A percentile compares a stretch with the other conserved stretches of the same genome.
These are phyloP conservation scores for Oenanthe melanoleuca DNA, from an alignment of 2,113 vertebrate species.

Conservation along the genomic window DNA sequence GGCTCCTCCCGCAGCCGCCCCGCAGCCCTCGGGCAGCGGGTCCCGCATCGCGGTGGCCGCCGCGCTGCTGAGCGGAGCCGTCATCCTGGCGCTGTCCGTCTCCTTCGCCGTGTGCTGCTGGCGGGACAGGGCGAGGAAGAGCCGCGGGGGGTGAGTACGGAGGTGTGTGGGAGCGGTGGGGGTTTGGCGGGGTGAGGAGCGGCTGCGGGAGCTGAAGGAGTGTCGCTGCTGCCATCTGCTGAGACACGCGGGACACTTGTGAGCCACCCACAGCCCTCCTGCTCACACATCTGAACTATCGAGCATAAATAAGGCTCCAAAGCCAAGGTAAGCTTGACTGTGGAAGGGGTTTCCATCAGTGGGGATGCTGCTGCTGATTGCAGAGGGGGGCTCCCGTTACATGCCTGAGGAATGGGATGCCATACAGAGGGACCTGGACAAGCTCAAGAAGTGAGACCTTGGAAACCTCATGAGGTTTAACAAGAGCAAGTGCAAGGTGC, in stretches of 20 bases:
- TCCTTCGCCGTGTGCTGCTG: constrained; percentile 85
- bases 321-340: not conserved
- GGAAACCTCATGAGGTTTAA: not conserved
- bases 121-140: constrained; percentile 65
- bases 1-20: constrained; percentile 62
- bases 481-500: not conserved
- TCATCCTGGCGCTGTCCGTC: constrained; percentile 81
- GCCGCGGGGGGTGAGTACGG: not conserved
- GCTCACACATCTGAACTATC: not conserved
- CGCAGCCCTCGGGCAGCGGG: constrained; percentile 71
- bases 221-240: not conserved
- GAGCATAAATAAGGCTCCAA: not conserved
- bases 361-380: not conserved
- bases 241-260: not conserved
- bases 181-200: not conserved
- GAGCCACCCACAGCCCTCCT: not conserved
- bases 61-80: constrained; percentile 80
- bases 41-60: constrained; percentile 78
- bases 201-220: not conserved
- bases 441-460: not conserved
- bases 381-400: too few species aligned
- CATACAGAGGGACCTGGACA: not conserved
- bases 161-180: rapidly evolving
- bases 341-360: not conserved
- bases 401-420: not conserved